Evolutionary conservation across 1,140 invertebrate species (phyloP), one percentile per base, ranked within the genome.

Genomic region (Bacillus rossius): DNA sequence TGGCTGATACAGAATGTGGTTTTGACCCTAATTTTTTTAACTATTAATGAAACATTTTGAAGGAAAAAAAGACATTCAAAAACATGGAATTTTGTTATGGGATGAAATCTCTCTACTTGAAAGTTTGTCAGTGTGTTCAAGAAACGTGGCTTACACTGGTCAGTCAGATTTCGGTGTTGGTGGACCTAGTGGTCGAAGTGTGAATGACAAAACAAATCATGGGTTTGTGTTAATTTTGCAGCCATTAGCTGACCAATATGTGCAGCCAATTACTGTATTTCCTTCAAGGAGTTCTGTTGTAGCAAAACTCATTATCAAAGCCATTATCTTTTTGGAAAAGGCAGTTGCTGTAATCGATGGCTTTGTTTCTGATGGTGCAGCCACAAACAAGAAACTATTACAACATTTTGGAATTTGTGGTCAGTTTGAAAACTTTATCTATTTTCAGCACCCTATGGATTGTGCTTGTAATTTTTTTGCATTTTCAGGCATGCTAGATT

Each of bases 201-300:
- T 61, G 1, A 17, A 14, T 2, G 60, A 61, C 14, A 43, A 34
- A 37, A 50, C 53, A 10, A 38, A 56, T 42, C 55, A 61, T 40
- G 49, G 20, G 22, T 41, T 61, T 14, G 60, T 61, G 7, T 37
- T 61, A 29, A 59, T 61, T 48, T 61, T 61, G 22, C 60, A 56
- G 8, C 29, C 63, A 23, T 8, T 59, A 14, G 22, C 10, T 54
- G 60, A 59, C 48, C 43, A 3, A 10, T 59, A 59, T 42, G 38
- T 51, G 41, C 60, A 61, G 25, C 23, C 57, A 7, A 54, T 61
- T 10, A 57, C 49, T 23, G 56, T 61, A 13, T 61, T 61, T 59
- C 49, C 34, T 16, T 59, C 60, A 19, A 53, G 26, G 48, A 43
- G 57, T n/a, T 45, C 56, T n/a, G 49, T 53, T 4, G 48, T 61